Evolutionary conservation across 1,140 invertebrate species (phyloP), one percentile per base, ranked within the genome.

Genomic region (Babylonia areolata): DNA sequence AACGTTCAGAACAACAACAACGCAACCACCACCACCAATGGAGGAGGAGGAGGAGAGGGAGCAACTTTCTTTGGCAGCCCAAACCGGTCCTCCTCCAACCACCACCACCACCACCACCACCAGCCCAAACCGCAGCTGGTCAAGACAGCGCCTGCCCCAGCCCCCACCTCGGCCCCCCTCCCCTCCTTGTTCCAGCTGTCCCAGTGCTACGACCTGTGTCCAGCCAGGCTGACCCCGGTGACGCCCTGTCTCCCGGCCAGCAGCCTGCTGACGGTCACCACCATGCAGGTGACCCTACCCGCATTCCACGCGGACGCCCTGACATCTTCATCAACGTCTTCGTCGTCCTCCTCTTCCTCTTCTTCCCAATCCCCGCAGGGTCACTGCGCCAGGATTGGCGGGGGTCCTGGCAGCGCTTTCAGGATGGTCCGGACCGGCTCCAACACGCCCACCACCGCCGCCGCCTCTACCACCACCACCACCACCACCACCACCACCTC

Each of bases 331-430:
- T n/a, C n/a, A n/a, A n/a, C n/a, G n/a, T n/a, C n/a, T n/a, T n/a
- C n/a, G n/a, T n/a, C n/a, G 54, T 81, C 83, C 20, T 75, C 81
- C 11, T n/a, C n/a, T n/a, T n/a, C n/a, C n/a, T 46, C 54, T 31
- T 51, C 84, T 39, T 64, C 73, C 15, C 79, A 84, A 40, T 78
- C 86, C 5, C 87, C 87, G 2, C 87, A 90, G 58, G 89, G 90
- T 23, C 88, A 88, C 12, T 88, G 87, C 46, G 85, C 88, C 9
- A 79, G 82, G 35, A 81, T 91, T 23, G 90, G 90, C n/a, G 90
- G 90, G 20, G 90, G 90, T 28, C 90, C 90, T 31, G 90, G 90
- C 31, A 91, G 90, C 87, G 90, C 90, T 42, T 91, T 91, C 78
- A 87, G 86, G 31, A 88, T 89, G 5, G 90, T 91, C 9, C 85